Base-by-base conservation (phyloP, 2,113 vertebrate genomes). In the Psettodes erumei region DNA sequence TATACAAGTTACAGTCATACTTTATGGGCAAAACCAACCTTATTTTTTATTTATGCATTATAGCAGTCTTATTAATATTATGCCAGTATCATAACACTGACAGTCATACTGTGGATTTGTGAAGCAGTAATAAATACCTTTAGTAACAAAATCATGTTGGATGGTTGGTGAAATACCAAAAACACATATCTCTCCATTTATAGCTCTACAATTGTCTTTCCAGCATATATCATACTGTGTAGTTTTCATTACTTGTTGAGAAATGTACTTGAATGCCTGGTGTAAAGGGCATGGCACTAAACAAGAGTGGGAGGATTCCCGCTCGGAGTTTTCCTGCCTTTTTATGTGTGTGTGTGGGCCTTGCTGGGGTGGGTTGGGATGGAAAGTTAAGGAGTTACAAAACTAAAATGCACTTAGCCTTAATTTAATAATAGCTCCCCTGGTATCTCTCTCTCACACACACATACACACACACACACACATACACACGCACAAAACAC, bases 381-480 rank as follows among this genome's bases (percentile, higher is more conserved):
- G 61, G 18, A 59, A 75, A 71, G 70, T 79, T 83, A 23, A 83
- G 76, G 78, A 84, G 73, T 78, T 83, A 74, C 50, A 71, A 85
- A 86, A 71, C 50, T 53, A 71, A 71, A 75, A 48, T 1, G 9
- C 56, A 55, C 71, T 71, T 62, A 40, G 43, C 50, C 11, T 53
- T 74, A 55, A 82, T 87, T 66, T 48, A 75, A 68, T 68, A 68
- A 79, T 45, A 47, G 21, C 55, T 75, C 45, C 51, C 28, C 38
- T 8, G n/a, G 25, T 74, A 1, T 16, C 47, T 33, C 5, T 40
- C 28, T 37, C 30, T 37, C 51, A 15, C 38, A n/a, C 15, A 37
- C 32, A 28, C 65, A 38, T 50, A 16, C 23, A 37, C n/a, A 21
- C 55, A 23, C 47, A 42, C 18, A 27, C 50, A 15, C 21, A 61